Percentiles rank a stretch among this genome's conserved stretches.
These are phyloP conservation scores for Athalia circularis DNA, from an alignment of 2,888 invertebrate genomes.

Conservation along the genomic window DNA sequence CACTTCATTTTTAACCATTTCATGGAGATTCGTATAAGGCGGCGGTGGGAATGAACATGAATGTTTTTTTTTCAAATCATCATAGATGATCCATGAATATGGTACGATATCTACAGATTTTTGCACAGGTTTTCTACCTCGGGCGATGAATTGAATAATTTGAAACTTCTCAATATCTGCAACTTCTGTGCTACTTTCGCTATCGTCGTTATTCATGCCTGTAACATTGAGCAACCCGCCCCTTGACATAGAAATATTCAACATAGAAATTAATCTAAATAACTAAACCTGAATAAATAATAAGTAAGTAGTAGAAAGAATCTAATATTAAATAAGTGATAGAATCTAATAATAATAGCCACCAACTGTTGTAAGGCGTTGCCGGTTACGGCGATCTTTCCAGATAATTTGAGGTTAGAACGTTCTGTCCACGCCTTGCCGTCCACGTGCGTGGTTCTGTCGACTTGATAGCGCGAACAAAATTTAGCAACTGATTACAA, in stretches of 20 bases:
- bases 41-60: slow-evolving; percentile 9
- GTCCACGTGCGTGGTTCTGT: too few relatives aligned
- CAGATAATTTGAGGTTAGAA: too few relatives aligned
- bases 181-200: not conserved
- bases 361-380: too few relatives aligned
- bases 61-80: slow-evolving; percentile 16
- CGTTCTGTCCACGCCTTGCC: too few relatives aligned
- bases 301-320: too few relatives aligned
- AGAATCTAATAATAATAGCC: too few relatives aligned
- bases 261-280: too few relatives aligned
- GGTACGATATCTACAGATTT: slow-evolving; percentile 4
- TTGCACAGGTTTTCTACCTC: slow-evolving; percentile 20
- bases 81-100: slow-evolving; percentile 21
- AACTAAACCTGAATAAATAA: too few relatives aligned
- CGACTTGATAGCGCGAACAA: too few relatives aligned
- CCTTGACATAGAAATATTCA: not conserved
- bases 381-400: too few relatives aligned
- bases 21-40: slow-evolving; percentile 15
- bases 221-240: not conserved
- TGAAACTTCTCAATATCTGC: slow-evolving; percentile 6
- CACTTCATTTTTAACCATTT: not conserved
- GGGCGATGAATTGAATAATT: slow-evolving; percentile 1
- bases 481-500: too few relatives aligned
- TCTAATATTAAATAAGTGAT: too few relatives aligned
- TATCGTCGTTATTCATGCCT: slow-evolving; percentile 14